Base-by-base conservation (phyloP, 2,113 vertebrate genomes). In the Coryphaenoides rupestris region DNA sequence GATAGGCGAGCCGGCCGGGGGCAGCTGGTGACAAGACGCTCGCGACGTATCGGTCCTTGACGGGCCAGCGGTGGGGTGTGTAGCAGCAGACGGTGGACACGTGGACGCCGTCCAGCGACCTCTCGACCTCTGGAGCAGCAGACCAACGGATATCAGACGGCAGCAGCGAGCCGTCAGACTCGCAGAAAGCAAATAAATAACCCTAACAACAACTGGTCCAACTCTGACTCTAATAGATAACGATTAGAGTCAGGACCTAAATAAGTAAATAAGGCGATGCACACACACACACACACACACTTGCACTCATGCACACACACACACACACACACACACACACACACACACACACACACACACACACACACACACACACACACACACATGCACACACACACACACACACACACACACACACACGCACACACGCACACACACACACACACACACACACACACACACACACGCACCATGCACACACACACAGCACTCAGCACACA, bases 21-120 rank as follows among this genome's bases (percentile, higher is more conserved):
- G 66, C 77, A 86, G 81, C 83, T 68, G 50, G 0, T 40, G 33
- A 40, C 9, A 10, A 62, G 69, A 40, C n/a, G 54, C 61, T 9
- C 23, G 62, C 58, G 50, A 60, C 69, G 55, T 40, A 40, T 7
- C 53, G 58, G 59, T 58, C 22, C 66, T 26, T 54, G 19, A 79
- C 58, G 69, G 74, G 58, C 66, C 55, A 13, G 63, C 56, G 22
- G 60, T 49, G 66, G 19, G 74, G 69, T 71, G 49, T 71, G 45
- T 63, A 54, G 14, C 70, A 74, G 67, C 82, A 88, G 86, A 86
- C 86, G 80, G n/a, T 78, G 76, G 83, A 82, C 62, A 5, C 5
- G 21, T 55, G 79, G 89, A 80, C 72, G 80, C 72, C 81, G 74
- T 73, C 76, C 76, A 12, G 15, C 65, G 63, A 75, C 73, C 55